Evolutionary conservation across 1,140 invertebrate genomes (phyloP).

Genomic region (Agraylea sexmaculata): DNA sequence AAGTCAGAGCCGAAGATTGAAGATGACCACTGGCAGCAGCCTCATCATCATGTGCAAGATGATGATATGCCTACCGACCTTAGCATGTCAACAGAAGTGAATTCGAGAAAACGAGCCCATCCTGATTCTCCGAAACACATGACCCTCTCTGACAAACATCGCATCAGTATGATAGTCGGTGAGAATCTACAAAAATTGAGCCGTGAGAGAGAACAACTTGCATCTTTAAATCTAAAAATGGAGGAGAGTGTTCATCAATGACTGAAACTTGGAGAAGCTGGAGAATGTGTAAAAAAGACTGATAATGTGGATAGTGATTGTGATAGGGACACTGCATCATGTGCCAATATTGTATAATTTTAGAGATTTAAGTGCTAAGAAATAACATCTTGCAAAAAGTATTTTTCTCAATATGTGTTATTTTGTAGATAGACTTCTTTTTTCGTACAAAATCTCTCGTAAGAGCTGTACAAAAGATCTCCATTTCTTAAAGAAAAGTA

Average conservation of each 20-base stretch:
- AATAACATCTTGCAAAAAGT: too few relatives aligned
- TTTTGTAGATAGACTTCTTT: too few relatives aligned
- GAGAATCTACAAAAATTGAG: conserved; percentile 35
- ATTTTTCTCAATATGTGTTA: too few relatives aligned
- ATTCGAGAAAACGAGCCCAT: conserved; percentile 34
- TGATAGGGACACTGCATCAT: too few relatives aligned
- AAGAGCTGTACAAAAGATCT: too few relatives aligned
- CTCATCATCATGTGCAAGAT: conserved; percentile 39
- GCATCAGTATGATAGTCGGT: conserved; percentile 38
- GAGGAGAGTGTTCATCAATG: conserved; percentile 42
- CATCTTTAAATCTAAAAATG: conserved; percentile 36
- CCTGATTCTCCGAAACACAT: conserved; percentile 24
- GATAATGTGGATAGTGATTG: not conserved
- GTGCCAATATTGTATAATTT: too few relatives aligned
- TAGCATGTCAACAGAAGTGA: conserved; percentile 44
- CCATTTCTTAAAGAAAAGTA: too few relatives aligned
- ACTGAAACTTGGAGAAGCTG: conserved; percentile 4
- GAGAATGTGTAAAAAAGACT: not conserved
- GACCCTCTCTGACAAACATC: conserved; percentile 34
- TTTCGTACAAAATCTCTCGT: too few relatives aligned
- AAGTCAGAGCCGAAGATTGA: conserved; percentile 45
- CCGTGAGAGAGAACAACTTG: conserved; percentile 29
- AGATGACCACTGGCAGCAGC: conserved; percentile 36
- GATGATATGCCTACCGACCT: conserved; percentile 53
- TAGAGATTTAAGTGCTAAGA: too few relatives aligned